Evolutionary conservation across 2,797 vertebrate species (phyloP).

Genomic region (Hapalemur alaotrensis): DNA sequence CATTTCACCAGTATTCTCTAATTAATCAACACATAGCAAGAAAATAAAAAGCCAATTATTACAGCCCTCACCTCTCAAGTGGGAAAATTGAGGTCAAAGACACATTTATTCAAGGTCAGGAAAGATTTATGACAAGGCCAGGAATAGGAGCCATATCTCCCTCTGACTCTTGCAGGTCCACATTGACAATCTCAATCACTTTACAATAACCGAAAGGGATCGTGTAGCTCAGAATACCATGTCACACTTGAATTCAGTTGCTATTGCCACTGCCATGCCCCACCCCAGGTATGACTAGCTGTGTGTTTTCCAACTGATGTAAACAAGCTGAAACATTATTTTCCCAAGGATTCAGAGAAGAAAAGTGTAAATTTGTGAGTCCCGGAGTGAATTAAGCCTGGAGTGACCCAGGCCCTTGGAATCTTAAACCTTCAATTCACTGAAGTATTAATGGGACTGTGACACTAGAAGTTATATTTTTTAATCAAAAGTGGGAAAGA

Average conservation of each 20-base stretch:
- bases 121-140: background rate
- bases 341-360: background rate
- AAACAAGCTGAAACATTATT: background rate
- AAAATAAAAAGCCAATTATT: constrained; percentile 20
- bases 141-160: background rate
- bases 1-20: background rate
- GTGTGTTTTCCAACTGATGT: background rate
- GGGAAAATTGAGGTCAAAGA: background rate
- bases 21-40: background rate
- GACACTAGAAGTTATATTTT: background rate
- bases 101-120: background rate
- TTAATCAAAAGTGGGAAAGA: background rate
- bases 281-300: background rate
- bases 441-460: background rate
- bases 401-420: background rate
- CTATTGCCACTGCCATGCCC: background rate
- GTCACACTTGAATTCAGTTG: background rate
- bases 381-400: background rate
- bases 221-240: background rate
- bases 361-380: background rate
- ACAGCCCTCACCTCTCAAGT: background rate
- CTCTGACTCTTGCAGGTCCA: background rate
- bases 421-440: background rate
- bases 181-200: too few species aligned
- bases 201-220: background rate